phyloP scores from a whole-genome alignment of 1,140 invertebrate genomes.

The Papilio machaon region DNA sequence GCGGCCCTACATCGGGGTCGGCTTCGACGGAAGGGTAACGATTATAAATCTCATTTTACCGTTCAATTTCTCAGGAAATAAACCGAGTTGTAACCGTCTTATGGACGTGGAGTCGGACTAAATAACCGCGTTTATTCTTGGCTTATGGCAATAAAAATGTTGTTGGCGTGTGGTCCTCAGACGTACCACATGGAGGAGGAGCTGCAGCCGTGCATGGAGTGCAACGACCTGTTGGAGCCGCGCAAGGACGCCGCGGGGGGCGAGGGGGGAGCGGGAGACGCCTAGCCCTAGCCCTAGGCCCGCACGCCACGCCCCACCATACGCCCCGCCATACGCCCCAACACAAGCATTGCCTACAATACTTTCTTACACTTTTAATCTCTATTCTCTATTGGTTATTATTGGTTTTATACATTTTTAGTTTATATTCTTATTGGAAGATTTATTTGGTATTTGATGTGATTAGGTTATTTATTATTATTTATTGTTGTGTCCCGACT shows the following conservation, averaged over 20 bases:
- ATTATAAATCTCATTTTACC: neutral
- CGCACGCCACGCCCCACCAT: too few relatives aligned
- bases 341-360: neutral
- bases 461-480: constrained; percentile 8
- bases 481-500: neutral
- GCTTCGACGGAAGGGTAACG: constrained; percentile 61
- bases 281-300: neutral
- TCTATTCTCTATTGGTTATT: neutral
- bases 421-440: constrained; percentile 38
- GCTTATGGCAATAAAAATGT: too few relatives aligned
- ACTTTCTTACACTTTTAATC: neutral
- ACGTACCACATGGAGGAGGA: constrained; percentile 68
- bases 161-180: constrained; percentile 42
- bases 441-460: constrained; percentile 3
- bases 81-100: neutral
- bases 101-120: neutral
- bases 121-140: neutral
- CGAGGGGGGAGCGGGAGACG: neutral
- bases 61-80: neutral
- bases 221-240: constrained; percentile 48
- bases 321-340: too few relatives aligned
- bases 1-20: constrained; percentile 51
- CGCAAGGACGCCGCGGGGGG: neutral
- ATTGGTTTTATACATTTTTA: constrained; percentile 37
- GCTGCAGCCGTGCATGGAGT: constrained; percentile 63